Percentiles rank a stretch among this genome's conserved stretches.
Conservation (phyloP, 2,113 vertebrate species). For the Leucosticte australis region DNA sequence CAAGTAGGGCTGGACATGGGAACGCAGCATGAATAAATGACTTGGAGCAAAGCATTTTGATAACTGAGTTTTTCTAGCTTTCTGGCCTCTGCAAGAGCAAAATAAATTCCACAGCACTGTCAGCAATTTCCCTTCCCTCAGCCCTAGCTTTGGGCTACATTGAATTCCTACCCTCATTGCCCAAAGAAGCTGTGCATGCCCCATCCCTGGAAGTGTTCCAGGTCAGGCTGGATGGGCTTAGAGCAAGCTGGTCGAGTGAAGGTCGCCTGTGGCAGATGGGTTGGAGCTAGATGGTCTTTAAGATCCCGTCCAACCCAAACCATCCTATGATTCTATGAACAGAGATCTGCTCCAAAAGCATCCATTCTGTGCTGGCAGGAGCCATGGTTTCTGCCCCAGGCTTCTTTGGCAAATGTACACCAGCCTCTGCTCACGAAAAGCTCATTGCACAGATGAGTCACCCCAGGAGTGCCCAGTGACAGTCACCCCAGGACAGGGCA, state of each 20-base stretch:
- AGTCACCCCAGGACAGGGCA: background rate
- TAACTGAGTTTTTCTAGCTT: conserved; percentile 36
- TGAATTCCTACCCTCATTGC: background rate
- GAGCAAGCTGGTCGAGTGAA: background rate
- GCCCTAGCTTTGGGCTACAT: background rate
- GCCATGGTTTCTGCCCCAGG: background rate
- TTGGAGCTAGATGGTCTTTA: background rate
- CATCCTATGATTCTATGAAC: background rate
- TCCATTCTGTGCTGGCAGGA: background rate
- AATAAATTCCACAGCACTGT: background rate
- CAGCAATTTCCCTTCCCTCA: background rate
- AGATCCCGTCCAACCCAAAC: background rate
- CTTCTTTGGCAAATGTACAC: fast-evolving
- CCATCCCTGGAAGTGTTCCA: background rate
- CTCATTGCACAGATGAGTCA: background rate
- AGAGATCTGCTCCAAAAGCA: background rate
- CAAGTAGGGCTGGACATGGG: conserved; percentile 59
- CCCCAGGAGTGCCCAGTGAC: background rate
- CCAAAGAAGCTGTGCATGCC: background rate
- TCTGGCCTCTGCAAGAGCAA: background rate
- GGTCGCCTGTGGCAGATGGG: background rate
- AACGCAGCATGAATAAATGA: background rate
- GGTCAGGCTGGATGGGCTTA: background rate
- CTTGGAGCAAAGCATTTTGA: background rate
- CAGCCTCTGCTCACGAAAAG: background rate